Evolutionary conservation across 1,140 invertebrate species (phyloP).

Genomic region (Lasioglossum albipes): DNA sequence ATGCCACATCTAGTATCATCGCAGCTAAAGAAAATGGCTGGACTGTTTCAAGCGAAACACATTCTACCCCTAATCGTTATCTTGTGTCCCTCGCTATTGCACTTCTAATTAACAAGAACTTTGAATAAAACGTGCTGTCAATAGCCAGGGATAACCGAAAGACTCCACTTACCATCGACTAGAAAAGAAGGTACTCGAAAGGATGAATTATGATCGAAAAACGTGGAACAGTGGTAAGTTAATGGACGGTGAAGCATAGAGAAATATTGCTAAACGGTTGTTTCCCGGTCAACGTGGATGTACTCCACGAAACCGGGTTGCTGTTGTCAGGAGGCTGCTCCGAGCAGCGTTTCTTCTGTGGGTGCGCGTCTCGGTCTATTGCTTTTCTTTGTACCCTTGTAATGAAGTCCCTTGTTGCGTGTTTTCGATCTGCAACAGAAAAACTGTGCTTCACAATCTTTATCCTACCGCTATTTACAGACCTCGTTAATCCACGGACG

Average conservation of each 20-base stretch:
- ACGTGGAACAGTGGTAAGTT: constrained; percentile 44
- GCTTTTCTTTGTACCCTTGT: constrained; percentile 70
- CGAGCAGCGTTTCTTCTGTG: constrained; percentile 80
- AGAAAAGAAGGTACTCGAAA: neutral
- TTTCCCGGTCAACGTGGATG: constrained; percentile 93
- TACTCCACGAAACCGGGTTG: constrained; percentile 92
- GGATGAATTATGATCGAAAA: neutral
- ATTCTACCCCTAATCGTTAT: neutral
- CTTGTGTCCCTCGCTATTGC: neutral
- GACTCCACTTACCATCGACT: neutral
- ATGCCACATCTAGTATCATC: too few relatives aligned
- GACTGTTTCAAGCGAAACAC: too few relatives aligned
- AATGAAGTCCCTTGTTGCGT: constrained; percentile 73
- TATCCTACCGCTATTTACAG: too few relatives aligned
- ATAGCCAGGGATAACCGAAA: neutral
- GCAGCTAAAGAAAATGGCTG: too few relatives aligned
- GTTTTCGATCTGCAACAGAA: constrained; percentile 67
- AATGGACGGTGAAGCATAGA: constrained; percentile 77
- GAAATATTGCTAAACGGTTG: constrained; percentile 85
- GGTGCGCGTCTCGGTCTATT: constrained; percentile 74
- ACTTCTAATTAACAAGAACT: neutral
- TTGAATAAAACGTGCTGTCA: neutral
- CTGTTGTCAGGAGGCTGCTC: constrained; percentile 86
- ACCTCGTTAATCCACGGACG: too few relatives aligned
- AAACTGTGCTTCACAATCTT: too few relatives aligned